phyloP scores from a whole-genome alignment of 1,140 invertebrate species.

The Aricia agestis region DNA sequence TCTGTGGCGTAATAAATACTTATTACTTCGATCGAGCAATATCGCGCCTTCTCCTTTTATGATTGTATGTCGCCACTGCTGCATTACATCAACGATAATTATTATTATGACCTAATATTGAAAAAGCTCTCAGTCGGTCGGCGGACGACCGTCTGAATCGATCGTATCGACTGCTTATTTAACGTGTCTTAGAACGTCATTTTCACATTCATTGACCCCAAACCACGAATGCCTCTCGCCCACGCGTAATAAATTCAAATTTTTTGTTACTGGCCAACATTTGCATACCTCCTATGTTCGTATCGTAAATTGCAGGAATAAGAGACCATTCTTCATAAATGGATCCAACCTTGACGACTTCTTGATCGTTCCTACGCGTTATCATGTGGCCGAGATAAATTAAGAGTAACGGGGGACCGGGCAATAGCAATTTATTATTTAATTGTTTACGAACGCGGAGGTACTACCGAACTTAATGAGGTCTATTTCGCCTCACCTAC shows the following conservation, averaged over 20 bases:
- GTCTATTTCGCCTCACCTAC: constrained; percentile 4
- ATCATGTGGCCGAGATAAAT: constrained; percentile 54
- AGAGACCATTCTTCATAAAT: constrained; percentile 66
- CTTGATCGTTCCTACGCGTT: constrained; percentile 67
- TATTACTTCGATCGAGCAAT: background rate
- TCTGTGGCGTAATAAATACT: background rate
- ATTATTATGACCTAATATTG: constrained; percentile 18
- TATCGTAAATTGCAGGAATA: constrained; percentile 18
- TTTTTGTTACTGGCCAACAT: constrained; percentile 14
- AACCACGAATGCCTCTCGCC: constrained; percentile 52
- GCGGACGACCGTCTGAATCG: constrained; percentile 3
- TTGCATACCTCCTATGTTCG: constrained; percentile 5
- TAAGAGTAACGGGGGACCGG: constrained; percentile 37
- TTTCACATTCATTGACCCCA: constrained; percentile 64
- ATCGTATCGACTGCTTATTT: constrained; percentile 18
- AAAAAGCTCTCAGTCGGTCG: constrained; percentile 21
- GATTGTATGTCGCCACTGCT: constrained; percentile 5
- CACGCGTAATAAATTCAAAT: constrained; percentile 36
- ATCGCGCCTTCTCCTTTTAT: background rate
- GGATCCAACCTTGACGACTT: constrained; percentile 68
- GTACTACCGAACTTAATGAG: constrained; percentile 16
- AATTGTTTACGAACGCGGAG: constrained; percentile 29
- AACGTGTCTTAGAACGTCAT: constrained; percentile 28
- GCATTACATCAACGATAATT: background rate
- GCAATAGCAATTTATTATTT: constrained; percentile 11